A percentile compares a stretch with the other conserved stretches of the same genome.
phyloP scores from a whole-genome alignment of 2,888 invertebrate genomes.

The Therioaphis trifolii region DNA sequence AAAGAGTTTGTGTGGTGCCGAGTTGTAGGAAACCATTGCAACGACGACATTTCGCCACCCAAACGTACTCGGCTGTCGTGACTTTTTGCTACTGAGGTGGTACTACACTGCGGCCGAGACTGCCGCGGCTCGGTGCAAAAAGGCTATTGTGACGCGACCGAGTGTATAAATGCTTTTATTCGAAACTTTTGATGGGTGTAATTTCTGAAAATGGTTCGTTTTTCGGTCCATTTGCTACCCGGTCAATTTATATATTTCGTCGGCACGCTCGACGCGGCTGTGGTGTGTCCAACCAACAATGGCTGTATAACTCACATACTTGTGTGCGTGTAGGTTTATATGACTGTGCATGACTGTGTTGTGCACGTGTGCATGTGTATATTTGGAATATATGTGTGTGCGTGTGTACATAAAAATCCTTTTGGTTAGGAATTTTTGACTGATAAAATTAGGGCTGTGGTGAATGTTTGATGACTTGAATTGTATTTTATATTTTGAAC shows the following conservation, averaged over 20 bases:
- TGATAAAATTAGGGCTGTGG: neutral
- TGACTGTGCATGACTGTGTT: neutral
- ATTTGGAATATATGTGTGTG: neutral
- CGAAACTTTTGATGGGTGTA: conserved; percentile 62
- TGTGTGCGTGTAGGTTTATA: neutral
- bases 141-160: conserved; percentile 59
- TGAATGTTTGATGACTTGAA: no score
- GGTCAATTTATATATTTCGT: conserved; percentile 59
- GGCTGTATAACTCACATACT: neutral
- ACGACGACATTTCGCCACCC: neutral
- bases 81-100: neutral
- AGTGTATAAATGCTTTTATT: conserved; percentile 61
- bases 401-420: neutral
- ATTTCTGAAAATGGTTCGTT: conserved; percentile 59
- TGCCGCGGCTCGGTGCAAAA: neutral
- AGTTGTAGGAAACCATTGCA: neutral
- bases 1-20: neutral
- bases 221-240: conserved; percentile 60
- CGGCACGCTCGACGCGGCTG: conserved; percentile 6
- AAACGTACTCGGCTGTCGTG: neutral
- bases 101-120: conserved; percentile 1
- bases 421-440: conserved; percentile 16
- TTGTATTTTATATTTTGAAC: no score
- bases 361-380: neutral
- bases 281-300: neutral